Evolutionary conservation across 2,888 invertebrate species (phyloP).

Genomic region (Andrena dorsata): DNA sequence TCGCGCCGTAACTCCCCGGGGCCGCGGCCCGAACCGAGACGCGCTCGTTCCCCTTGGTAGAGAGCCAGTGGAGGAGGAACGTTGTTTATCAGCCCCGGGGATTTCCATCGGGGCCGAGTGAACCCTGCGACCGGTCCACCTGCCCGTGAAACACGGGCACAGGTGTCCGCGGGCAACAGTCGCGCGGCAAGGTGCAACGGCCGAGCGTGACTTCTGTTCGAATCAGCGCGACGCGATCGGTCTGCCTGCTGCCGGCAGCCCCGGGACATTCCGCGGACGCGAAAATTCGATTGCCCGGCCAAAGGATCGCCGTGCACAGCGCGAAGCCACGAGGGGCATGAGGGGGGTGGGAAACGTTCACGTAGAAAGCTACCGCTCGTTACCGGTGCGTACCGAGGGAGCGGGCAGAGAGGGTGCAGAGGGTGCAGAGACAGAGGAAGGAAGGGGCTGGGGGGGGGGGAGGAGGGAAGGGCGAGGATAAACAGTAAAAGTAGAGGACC

Average conservation of each 20-base stretch:
- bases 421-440: not conserved
- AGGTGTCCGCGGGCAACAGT: slow-evolving; percentile 50
- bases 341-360: not conserved
- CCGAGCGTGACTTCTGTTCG: slow-evolving; percentile 52
- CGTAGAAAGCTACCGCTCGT: slow-evolving; percentile 5
- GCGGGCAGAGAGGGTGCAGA: slow-evolving; percentile 1
- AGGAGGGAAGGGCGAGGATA: not conserved
- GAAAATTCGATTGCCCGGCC: slow-evolving; percentile 1
- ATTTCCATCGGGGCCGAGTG: slow-evolving; percentile 31
- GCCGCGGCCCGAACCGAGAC: not conserved
- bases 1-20: slow-evolving; percentile 44
- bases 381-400: not conserved
- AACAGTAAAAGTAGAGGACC: not conserved
- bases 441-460: too few relatives aligned
- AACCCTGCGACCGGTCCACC: slow-evolving; percentile 43
- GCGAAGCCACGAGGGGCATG: not conserved
- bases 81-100: slow-evolving; percentile 53
- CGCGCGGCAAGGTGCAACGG: slow-evolving; percentile 66
- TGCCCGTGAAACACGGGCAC: slow-evolving; percentile 49
- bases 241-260: not conserved
- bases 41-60: not conserved
- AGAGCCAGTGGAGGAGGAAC: not conserved
- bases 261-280: not conserved
- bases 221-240: slow-evolving; percentile 25
- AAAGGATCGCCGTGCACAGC: not conserved